Evolutionary conservation across 2,888 invertebrate genomes (phyloP), one percentile per base, ranked within the genome.

Genomic region (Crocallis elinguaria): DNA sequence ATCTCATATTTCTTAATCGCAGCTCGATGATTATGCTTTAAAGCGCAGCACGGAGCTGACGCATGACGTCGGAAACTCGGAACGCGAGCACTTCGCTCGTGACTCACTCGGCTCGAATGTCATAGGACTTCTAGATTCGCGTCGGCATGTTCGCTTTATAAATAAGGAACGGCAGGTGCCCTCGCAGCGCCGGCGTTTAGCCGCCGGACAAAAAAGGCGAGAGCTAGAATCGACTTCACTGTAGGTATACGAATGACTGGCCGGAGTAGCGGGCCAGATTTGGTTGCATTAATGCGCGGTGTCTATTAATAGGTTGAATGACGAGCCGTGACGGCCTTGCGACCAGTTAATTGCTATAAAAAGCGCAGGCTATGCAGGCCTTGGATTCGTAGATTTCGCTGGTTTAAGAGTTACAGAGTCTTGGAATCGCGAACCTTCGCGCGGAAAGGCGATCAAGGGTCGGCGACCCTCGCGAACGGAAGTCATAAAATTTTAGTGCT

Each of bases 401-500:
- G 27, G 17, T 27, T 46, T 41, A 49, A 29, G 38, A 46, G 46
- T 27, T n/a, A 37, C 33, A 17, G 39, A 39, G 29, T 35, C 17
- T 23, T 14, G 39, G 44, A 44, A 43, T 57, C 57, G 57, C 46
- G 21, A 43, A 52, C 29, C 60, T 51, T 51, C 46, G 54, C 59
- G 48, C 53, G 57, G 37, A 64, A 64, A 62, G 45, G 57, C 66
- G 62, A 60, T 59, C 64, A 54, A 69, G 63, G 51, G 58, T 59
- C 61, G 55, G 33, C 39, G 58, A 60, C 52, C 65, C 57, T 23
- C 64, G 50, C 53, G 64, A 67, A 66, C 73, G 83, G 83, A 83
- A 79, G 75, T 81, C 77, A 73, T 84, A 73, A 82, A 82, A 66
- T 66, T 76, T 82, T 71, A 82, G 71, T 73, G 67, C 69, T 52